Evolutionary conservation across 2,797 vertebrate species (phyloP), one percentile per base, ranked within the genome.

Genomic region (Sebastes trivittatus): DNA sequence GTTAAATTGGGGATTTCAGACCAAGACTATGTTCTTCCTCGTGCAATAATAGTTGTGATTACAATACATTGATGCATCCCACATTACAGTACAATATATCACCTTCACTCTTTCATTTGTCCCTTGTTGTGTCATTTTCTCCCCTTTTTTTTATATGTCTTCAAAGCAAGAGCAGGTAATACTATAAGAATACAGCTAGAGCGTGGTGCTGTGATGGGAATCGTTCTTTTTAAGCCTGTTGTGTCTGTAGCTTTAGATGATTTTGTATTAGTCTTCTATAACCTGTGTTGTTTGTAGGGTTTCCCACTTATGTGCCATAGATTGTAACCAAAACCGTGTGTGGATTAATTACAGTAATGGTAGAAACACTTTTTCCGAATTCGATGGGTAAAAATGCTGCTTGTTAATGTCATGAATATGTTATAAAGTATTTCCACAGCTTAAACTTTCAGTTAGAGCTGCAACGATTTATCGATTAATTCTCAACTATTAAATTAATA

Each of bases 91-190:
- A n/a, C 18, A n/a, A 56, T 25, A 58, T 61, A 29, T 67, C 49
- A 52, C 49, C 18, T n/a, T 52, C 22, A 42, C 54, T 78, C 38
- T 71, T 89, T 84, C 64, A 89, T 80, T 52, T 83, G 62, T 82
- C 80, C 54, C 11, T 77, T 86, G 22, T 72, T 55, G 74, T 88
- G 77, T 81, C 78, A 59, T 93, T 88, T 90, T 89, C 81, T 90
- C 73, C 62, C 68, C 68, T 72, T 83, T 84, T 69, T 78, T 83
- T 69, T 87, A 72, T 88, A 75, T 72, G 72, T 89, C 91, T 83
- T 89, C 88, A 90, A 94, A 96, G 96, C 87, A 71, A 94, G 90
- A 95, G 85, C 95, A 96, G 94, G 95, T 95, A 95, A 95, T 5
- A 3, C 42, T 67, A 81, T 64, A 62, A 59, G 29, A 65, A 81